Evolutionary conservation across 2,797 vertebrate species (phyloP).

Genomic region (Eurystomus glaucurus): DNA sequence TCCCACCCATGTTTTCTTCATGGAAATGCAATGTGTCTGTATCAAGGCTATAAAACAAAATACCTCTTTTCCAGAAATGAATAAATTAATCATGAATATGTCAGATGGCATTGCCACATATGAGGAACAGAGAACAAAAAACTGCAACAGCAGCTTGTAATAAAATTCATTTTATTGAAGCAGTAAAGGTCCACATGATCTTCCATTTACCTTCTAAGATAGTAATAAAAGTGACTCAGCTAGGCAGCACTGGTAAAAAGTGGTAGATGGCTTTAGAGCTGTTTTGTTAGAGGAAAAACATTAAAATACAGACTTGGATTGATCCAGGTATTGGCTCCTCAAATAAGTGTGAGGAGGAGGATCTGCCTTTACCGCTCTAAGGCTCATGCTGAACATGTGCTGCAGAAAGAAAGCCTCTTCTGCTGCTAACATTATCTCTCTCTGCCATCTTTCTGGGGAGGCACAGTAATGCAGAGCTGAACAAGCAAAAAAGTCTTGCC

Average conservation of each 20-base stretch:
- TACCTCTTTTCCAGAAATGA: background rate
- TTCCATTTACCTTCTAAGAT: background rate
- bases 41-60: background rate
- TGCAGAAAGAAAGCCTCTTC: background rate
- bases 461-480: background rate
- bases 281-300: background rate
- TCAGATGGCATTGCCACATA: background rate
- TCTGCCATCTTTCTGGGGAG: background rate
- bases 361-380: background rate
- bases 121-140: conserved; percentile 8
- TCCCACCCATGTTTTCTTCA: background rate
- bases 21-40: background rate
- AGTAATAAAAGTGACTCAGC: conserved; percentile 20
- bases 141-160: background rate
- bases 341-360: background rate
- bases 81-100: background rate
- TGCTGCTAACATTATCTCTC: background rate
- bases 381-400: background rate
- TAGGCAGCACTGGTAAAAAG: background rate
- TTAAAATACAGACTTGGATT: background rate
- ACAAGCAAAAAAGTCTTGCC: background rate
- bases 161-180: conserved; percentile 17
- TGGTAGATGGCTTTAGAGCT: background rate
- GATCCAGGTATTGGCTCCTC: background rate
- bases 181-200: background rate